Conservation (phyloP, 2,113 vertebrate species). For the Coturnix japonica region DNA sequence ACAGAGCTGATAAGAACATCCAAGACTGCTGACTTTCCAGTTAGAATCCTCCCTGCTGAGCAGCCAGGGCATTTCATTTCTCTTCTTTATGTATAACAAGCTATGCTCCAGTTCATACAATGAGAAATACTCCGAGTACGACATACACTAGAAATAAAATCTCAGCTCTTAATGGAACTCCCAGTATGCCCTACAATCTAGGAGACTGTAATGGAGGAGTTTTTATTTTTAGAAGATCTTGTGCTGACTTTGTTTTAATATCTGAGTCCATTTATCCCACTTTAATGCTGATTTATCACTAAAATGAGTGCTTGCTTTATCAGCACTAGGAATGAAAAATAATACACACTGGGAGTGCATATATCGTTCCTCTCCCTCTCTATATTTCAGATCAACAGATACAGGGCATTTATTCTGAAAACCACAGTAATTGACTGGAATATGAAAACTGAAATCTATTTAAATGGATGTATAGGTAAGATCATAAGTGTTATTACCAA, state of each 20-base stretch:
- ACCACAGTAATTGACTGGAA: background rate
- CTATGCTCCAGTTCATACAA: background rate
- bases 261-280: constrained; percentile 11
- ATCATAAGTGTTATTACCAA: background rate
- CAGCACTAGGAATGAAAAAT: constrained; percentile 30
- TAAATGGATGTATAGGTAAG: background rate
- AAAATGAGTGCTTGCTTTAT: constrained; percentile 40
- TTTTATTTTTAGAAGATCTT: constrained; percentile 35
- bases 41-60: background rate
- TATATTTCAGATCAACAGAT: constrained; percentile 11
- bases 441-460: constrained; percentile 5
- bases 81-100: constrained; percentile 19
- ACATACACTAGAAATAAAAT: constrained; percentile 27
- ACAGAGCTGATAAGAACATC: background rate
- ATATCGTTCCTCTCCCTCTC: background rate
- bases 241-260: constrained; percentile 39
- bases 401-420: background rate
- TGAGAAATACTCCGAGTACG: background rate
- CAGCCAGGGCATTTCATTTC: background rate
- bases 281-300: constrained; percentile 49
- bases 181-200: background rate
- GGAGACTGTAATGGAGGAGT: background rate
- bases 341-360: background rate
- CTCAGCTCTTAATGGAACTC: background rate
- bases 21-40: background rate